These are phyloP conservation scores for Pomacea canaliculata DNA, from an alignment of 2,888 invertebrate genomes.

Conservation along the genomic window DNA sequence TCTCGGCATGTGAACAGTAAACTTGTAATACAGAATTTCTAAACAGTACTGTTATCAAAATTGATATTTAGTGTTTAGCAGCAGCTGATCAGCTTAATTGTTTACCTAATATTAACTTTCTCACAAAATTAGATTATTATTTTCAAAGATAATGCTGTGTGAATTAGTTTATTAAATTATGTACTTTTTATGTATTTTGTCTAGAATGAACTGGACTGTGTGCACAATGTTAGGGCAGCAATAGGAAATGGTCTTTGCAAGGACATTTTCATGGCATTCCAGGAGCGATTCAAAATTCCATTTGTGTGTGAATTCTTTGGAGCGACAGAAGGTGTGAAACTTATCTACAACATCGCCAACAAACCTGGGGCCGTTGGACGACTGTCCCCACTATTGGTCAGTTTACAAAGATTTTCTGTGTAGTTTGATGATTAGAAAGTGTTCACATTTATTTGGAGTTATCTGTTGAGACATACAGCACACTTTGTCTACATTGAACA, in stretches of 20 bases:
- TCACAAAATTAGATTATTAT: no score
- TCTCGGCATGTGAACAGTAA: no score
- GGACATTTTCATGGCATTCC: slow-evolving; percentile 92
- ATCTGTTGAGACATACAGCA: no score
- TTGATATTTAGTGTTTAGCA: no score
- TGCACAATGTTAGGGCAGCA: slow-evolving; percentile 69
- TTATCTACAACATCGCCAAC: slow-evolving; percentile 91
- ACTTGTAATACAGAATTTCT: no score
- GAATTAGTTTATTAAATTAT: no score
- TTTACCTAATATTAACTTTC: no score
- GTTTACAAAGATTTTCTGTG: background rate
- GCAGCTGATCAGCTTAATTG: no score
- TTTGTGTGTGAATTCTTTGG: slow-evolving; percentile 93
- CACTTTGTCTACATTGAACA: no score
- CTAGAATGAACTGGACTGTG: slow-evolving; percentile 25
- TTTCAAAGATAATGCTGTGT: no score
- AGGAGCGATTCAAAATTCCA: slow-evolving; percentile 84
- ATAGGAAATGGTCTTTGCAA: slow-evolving; percentile 78
- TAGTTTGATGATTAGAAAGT: background rate
- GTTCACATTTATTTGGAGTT: background rate
- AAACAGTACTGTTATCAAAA: no score
- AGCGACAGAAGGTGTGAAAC: slow-evolving; percentile 95
- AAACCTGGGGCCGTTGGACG: slow-evolving; percentile 69
- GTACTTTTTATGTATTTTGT: no score
- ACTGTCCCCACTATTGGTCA: slow-evolving; percentile 55